These are phyloP conservation scores for Pangasianodon hypophthalmus DNA, from an alignment of 2,113 vertebrate species.

Conservation along the genomic window DNA sequence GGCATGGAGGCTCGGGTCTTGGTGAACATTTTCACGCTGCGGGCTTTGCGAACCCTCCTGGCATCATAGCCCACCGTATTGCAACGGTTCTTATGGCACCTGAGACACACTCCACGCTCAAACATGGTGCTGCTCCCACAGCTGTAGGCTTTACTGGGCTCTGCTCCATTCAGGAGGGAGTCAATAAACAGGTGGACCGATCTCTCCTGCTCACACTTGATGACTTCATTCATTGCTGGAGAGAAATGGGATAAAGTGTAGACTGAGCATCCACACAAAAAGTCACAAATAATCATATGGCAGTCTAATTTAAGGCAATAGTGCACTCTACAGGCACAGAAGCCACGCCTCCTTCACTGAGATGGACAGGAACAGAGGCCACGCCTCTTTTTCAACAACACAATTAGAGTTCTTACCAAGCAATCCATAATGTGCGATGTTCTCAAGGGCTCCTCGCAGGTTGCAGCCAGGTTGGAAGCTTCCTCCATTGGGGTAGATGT, in stretches of 20 bases:
- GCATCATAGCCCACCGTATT: slow-evolving; percentile 92
- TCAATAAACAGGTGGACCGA: slow-evolving; percentile 98
- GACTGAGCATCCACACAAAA: background rate
- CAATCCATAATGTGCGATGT: background rate
- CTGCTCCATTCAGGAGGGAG: slow-evolving; percentile 87
- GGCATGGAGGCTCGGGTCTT: slow-evolving; percentile 91
- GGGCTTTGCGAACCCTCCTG: slow-evolving; percentile 83
- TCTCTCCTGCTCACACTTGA: slow-evolving; percentile 96
- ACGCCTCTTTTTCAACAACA: background rate
- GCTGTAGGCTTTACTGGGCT: slow-evolving; percentile 86
- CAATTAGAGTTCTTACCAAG: slow-evolving; percentile 64
- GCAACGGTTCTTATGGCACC: slow-evolving; percentile 95
- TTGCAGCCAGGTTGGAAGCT: slow-evolving; percentile 94
- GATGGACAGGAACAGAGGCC: no score
- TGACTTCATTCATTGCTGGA: slow-evolving; percentile 76
- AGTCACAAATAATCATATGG: background rate
- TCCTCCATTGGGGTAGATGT: slow-evolving; percentile 97
- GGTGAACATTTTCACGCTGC: slow-evolving; percentile 88
- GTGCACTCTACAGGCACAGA: no score
- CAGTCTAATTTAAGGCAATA: no score
- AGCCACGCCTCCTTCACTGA: background rate
- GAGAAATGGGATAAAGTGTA: background rate
- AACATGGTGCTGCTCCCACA: slow-evolving; percentile 84
- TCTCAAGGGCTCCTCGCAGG: slow-evolving; percentile 63
- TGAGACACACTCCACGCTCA: slow-evolving; percentile 92